Evolutionary conservation across 2,888 invertebrate genomes (phyloP), one percentile per base, ranked within the genome.

Genomic region (Rhagonycha fulva): DNA sequence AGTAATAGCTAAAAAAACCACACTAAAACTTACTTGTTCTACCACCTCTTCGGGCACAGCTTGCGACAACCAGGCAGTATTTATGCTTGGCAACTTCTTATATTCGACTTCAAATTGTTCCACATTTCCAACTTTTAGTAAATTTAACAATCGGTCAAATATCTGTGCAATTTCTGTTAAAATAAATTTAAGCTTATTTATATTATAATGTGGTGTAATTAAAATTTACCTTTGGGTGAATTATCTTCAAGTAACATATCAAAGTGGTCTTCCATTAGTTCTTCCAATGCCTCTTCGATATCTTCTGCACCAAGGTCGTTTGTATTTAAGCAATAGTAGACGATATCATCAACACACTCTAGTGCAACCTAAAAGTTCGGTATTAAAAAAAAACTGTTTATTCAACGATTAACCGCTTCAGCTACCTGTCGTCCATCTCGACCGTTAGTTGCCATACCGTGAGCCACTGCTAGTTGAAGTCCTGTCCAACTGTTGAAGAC

Each of bases 401-500:
- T 5, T 19, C n/a, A n/a, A 23, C 4, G 14, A 70, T n/a, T 23
- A 30, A 9, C 10, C 24, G n/a, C 2, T 7, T 7, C 7, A 47
- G 30, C 79, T 87, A 93, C 93, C 88, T 93, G 90, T 88, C 91
- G 91, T 63, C 93, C 92, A 81, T 92, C 91, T 19, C 91, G 91
- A 23, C 93, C 93, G 7, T 47, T 7, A 47, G 47, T 47, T 32
- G 92, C 93, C 92, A 93, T 92, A 80, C 92, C 92, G 90, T 94
- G 93, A 86, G 94, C 93, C 0, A 94, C 93, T 32, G 93, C 93
- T 28, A 94, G 86, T 82, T 91, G 91, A 28, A 94, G 85, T 5
- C 92, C 93, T 14, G 93, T 92, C 94, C 94, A 94, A 84, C 93
- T 93, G 82, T 92, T 93, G 75, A 94, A 91, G 68, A 94, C 90